Percentiles rank a stretch among this genome's conserved stretches.
phyloP scores from a whole-genome alignment of 2,113 vertebrate genomes.

The Nannospalax galili region DNA sequence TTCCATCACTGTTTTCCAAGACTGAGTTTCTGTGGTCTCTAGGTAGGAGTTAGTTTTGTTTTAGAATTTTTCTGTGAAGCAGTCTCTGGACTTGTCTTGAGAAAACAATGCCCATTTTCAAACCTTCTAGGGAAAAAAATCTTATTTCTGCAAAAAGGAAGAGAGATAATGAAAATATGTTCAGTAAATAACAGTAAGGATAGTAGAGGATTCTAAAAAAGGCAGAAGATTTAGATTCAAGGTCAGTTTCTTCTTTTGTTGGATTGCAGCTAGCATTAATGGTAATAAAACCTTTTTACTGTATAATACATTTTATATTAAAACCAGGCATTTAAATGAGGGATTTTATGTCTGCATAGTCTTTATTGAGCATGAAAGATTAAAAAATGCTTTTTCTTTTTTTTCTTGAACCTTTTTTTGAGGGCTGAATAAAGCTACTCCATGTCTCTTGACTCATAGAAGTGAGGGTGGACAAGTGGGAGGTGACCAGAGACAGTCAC shows the following conservation, averaged over 20 bases:
- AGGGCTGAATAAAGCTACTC: conserved; percentile 22
- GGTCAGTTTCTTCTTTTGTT: conserved; percentile 75
- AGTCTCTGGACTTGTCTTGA: conserved; percentile 69
- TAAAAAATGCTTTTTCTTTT: conserved; percentile 64
- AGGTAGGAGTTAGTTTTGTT: conserved; percentile 58
- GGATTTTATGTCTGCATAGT: conserved; percentile 77
- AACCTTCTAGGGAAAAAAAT: conserved; percentile 64
- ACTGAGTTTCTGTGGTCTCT: conserved; percentile 63
- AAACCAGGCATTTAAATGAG: conserved; percentile 79
- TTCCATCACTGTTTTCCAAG: conserved; percentile 64
- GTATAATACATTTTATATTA: conserved; percentile 79
- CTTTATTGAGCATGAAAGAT: conserved; percentile 82
- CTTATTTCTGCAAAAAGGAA: conserved; percentile 71
- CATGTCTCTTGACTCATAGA: neutral
- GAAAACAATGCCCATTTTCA: conserved; percentile 74
- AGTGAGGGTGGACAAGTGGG: neutral
- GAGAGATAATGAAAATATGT: conserved; percentile 67
- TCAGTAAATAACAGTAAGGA: conserved; percentile 67
- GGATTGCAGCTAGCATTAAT: conserved; percentile 72
- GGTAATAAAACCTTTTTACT: conserved; percentile 80
- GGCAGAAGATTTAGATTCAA: conserved; percentile 71
- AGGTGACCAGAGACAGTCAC: neutral
- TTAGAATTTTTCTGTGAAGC: conserved; percentile 74
- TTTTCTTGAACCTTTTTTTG: neutral
- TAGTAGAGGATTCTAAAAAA: conserved; percentile 46